A percentile compares a stretch with the other conserved stretches of the same genome.
phyloP scores from a whole-genome alignment of 2,113 vertebrate genomes.

The Abramis brama region DNA sequence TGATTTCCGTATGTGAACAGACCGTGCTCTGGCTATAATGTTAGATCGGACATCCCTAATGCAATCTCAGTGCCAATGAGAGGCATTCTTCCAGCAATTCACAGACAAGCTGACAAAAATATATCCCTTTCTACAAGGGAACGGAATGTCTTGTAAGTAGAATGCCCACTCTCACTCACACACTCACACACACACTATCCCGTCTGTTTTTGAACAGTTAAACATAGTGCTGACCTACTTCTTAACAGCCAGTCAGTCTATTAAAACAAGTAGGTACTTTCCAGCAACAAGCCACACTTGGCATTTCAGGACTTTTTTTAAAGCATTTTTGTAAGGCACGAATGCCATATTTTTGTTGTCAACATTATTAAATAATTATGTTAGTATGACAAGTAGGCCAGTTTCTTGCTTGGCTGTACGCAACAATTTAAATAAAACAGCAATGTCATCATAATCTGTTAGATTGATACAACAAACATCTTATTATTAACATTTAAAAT shows the following conservation, averaged over 20 bases:
- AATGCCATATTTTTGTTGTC: neutral
- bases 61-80: slow-evolving; percentile 21
- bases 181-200: neutral
- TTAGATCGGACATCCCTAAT: slow-evolving; percentile 3
- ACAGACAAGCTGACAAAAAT: neutral
- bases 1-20: neutral
- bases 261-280: neutral
- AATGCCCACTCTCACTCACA: neutral
- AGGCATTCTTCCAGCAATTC: neutral
- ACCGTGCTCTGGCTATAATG: neutral
- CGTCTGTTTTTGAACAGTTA: neutral
- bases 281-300: neutral
- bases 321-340: neutral
- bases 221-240: slow-evolving; percentile 20
- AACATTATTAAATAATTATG: neutral
- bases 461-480: too few relatives aligned
- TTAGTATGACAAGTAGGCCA: neutral
- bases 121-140: neutral
- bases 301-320: neutral
- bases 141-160: slow-evolving; percentile 2
- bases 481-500: too few relatives aligned
- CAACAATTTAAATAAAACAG: neutral
- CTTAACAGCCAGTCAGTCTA: neutral
- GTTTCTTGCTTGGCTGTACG: neutral
- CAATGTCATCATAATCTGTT: neutral